Base-by-base conservation (phyloP, 1,140 invertebrate species). In the Drosophila pectinifera region DNA sequence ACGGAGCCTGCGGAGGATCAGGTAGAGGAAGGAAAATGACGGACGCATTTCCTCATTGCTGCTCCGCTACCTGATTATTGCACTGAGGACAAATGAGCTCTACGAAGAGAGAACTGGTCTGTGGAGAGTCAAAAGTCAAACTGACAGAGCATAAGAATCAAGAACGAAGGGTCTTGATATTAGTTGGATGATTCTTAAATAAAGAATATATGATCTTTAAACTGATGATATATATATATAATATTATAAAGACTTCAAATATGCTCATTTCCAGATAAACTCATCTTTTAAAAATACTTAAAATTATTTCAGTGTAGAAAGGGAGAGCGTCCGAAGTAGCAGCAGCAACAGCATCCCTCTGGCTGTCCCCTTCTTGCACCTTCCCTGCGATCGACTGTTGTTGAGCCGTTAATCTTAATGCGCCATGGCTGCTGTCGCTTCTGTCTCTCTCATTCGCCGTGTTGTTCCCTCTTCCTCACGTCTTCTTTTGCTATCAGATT, bases 401-500 rank as follows among this genome's bases (percentile, higher is more conserved):
- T 68, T 76, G 62, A 85, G 82, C 79, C 83, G 83, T 86, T 86
- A 86, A 86, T 88, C 84, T 88, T 88, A 89, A 88, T 88, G 76
- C 79, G 83, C 79, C 84, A 41, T 86, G 83, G 83, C 83, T 80
- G 83, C 83, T 86, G 83, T 83, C 83, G 83, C 83, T 88, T 86
- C 83, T 86, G 83, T 85, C 75, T 83, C 65, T 84, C 70, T 56
- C 34, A 58, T 11, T 48, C 26, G 20, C 26, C 18, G 8, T 36
- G 18, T n/a, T 36, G 43, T 53, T 65, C 43, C 64, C 64, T 65
- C 22, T 45, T 36, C 39, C 20, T 28, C 39, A 34, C 24, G 4
- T 34, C 46, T 43, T 64, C 39, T 38, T 68, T 73, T 59, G 79
- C 78, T 88, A 88, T 88, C 83, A 89, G 83, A 88, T 88, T 88